A percentile compares a stretch with the other conserved stretches of the same genome.
These are phyloP conservation scores for Pteropus rufus DNA, from an alignment of 2,797 vertebrate species.

Conservation along the genomic window DNA sequence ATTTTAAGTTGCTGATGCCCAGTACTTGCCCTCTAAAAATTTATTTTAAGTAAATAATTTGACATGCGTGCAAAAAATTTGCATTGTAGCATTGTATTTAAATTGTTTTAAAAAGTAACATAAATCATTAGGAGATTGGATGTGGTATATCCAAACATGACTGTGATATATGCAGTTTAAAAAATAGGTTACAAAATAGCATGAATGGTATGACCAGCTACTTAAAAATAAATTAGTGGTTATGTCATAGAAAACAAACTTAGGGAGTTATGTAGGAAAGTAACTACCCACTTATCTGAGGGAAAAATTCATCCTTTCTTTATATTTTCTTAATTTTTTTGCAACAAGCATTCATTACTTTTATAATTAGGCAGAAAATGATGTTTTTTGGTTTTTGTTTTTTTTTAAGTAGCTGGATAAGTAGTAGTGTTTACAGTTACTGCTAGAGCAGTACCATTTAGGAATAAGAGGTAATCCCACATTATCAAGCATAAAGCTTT, in stretches of 20 bases:
- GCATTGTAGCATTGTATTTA: neutral
- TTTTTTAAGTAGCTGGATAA: neutral
- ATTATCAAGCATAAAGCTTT: neutral
- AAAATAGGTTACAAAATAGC: conserved; percentile 1
- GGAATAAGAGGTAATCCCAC: neutral
- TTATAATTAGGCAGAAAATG: neutral
- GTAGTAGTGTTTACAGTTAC: neutral
- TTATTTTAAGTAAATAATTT: conserved; percentile 16
- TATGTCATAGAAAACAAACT: neutral
- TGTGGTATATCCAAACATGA: neutral
- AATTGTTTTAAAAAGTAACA: neutral
- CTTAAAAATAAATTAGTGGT: neutral
- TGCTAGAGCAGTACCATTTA: neutral
- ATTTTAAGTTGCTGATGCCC: neutral
- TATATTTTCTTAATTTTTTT: neutral
- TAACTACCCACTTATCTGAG: neutral
- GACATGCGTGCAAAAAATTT: neutral
- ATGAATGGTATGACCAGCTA: neutral
- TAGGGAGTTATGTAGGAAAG: neutral
- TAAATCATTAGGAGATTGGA: neutral
- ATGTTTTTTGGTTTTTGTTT: neutral
- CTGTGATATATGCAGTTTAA: neutral
- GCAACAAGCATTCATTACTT: neutral
- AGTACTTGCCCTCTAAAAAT: neutral
- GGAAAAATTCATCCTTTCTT: conserved; percentile 18